Percentiles rank a stretch among this genome's conserved stretches.
Evolutionary conservation across 2,888 invertebrate genomes (phyloP).

Genomic region (Leptopterna dolabrata): DNA sequence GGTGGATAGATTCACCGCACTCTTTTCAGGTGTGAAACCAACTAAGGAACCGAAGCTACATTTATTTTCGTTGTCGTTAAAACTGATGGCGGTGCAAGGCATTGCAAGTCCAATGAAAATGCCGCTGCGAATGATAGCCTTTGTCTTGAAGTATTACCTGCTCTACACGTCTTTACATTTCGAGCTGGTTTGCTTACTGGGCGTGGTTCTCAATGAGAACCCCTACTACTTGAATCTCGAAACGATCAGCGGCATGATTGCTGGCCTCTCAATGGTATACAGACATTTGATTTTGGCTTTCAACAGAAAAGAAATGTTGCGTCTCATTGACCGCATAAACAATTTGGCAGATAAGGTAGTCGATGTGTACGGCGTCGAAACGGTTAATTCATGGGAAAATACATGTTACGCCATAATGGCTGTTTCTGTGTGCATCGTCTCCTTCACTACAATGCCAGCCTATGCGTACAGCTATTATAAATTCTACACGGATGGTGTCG

Average conservation of each 20-base stretch:
- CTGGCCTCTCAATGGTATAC: slow-evolving; percentile 19
- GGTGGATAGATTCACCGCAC: too few species aligned
- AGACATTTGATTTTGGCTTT: slow-evolving; percentile 5
- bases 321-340: neutral
- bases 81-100: neutral
- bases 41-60: neutral
- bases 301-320: neutral
- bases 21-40: neutral
- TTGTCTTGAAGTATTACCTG: neutral
- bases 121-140: neutral
- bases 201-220: neutral
- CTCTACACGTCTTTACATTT: neutral
- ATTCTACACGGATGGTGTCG: neutral
- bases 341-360: neutral
- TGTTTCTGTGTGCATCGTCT: neutral
- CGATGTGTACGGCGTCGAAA: neutral
- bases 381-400: neutral
- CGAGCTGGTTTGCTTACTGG: neutral
- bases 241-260: neutral
- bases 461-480: neutral
- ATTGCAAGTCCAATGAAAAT: neutral
- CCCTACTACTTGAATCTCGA: neutral
- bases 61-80: neutral
- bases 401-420: neutral
- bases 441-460: neutral